Percentiles rank a stretch among this genome's conserved stretches.
These are phyloP conservation scores for Pectinophora gossypiella DNA, from an alignment of 1,140 invertebrate species.

Conservation along the genomic window DNA sequence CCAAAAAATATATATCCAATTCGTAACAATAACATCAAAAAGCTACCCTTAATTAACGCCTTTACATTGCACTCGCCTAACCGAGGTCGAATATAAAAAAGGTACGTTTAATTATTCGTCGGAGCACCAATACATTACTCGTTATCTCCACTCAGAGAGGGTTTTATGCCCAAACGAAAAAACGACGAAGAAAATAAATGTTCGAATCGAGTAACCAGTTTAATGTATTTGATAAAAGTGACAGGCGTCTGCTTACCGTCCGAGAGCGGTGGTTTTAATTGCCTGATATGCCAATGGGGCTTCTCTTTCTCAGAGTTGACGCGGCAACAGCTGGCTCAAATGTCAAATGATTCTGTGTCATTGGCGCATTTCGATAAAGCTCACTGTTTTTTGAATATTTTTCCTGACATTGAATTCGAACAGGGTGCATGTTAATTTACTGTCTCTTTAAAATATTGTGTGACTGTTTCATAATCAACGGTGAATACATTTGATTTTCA, in stretches of 20 bases:
- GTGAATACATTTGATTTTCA: too few species aligned
- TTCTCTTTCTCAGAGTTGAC: too few species aligned
- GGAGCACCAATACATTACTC: constrained; percentile 54
- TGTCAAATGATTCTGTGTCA: constrained; percentile 35
- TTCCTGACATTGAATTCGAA: too few species aligned
- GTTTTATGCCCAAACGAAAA: constrained; percentile 47
- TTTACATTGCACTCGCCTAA: constrained; percentile 31
- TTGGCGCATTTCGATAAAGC: constrained; percentile 1
- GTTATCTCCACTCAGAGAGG: constrained; percentile 54
- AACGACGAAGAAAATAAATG: constrained; percentile 45
- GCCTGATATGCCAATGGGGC: constrained; percentile 56
- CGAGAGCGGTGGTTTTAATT: constrained; percentile 48
- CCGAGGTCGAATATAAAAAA: constrained; percentile 26
- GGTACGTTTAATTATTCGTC: constrained; percentile 61
- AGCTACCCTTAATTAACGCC: constrained; percentile 47
- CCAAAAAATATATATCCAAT: neutral
- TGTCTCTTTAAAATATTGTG: too few species aligned
- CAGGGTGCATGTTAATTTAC: too few species aligned
- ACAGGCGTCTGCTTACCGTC: constrained; percentile 62
- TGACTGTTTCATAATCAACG: too few species aligned
- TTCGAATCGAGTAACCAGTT: constrained; percentile 52
- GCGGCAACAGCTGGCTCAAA: constrained; percentile 36
- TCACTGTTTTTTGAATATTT: too few species aligned
- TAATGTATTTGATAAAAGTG: constrained; percentile 73
- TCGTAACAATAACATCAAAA: constrained; percentile 21